phyloP scores from a whole-genome alignment of 2,888 invertebrate genomes.

The Acheta domesticus region DNA sequence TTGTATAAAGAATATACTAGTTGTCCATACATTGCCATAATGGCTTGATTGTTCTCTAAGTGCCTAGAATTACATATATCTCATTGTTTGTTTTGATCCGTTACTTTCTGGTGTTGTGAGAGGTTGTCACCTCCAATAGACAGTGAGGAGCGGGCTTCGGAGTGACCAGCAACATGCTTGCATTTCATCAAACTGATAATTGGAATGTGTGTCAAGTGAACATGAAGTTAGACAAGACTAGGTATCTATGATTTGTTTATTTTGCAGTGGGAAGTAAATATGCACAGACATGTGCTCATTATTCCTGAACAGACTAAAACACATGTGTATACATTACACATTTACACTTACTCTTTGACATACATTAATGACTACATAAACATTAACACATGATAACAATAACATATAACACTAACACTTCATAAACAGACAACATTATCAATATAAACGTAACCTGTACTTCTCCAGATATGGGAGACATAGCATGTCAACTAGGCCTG shows the following conservation, averaged over 20 bases:
- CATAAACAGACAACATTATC: slow-evolving; percentile 5
- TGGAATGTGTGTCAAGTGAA: slow-evolving; percentile 6
- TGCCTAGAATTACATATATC: slow-evolving; percentile 34
- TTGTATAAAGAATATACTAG: slow-evolving; percentile 23
- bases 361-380: not conserved
- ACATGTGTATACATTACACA: slow-evolving; percentile 3
- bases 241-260: slow-evolving; percentile 18
- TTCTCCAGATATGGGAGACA: not conserved
- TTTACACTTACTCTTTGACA: slow-evolving; percentile 4
- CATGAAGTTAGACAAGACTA: not conserved
- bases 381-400: not conserved
- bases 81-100: slow-evolving; percentile 33
- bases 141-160: not conserved
- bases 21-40: slow-evolving; percentile 33
- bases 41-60: slow-evolving; percentile 35
- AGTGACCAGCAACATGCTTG: slow-evolving; percentile 10
- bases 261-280: slow-evolving; percentile 7
- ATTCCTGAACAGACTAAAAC: slow-evolving; percentile 3
- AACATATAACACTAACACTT: slow-evolving; percentile 20
- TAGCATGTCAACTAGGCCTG: slow-evolving; percentile 32
- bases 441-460: slow-evolving; percentile 11
- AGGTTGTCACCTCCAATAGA: slow-evolving; percentile 18
- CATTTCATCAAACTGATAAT: slow-evolving; percentile 9
- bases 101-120: slow-evolving; percentile 30
- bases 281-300: not conserved